Base-by-base conservation (phyloP, 1,140 invertebrate genomes). In the Tribolium madens region DNA sequence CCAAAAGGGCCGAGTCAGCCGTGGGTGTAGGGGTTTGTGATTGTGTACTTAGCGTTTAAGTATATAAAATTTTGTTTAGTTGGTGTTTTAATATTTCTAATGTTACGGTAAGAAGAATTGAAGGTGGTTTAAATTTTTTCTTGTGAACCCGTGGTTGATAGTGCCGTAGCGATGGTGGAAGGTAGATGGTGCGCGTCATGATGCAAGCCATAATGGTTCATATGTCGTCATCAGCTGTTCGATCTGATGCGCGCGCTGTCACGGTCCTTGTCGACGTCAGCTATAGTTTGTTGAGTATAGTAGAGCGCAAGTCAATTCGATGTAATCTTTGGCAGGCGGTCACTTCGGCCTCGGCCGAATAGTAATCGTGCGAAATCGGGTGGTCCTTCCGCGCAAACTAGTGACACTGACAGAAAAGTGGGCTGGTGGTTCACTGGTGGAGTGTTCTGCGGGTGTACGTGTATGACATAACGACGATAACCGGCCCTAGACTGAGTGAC, bases 211-310 rank as follows among this genome's bases (percentile, higher is more conserved):
- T 72, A 50, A 73, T 50, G 46, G 71, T 52, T 53, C 50, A 77
- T 80, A 68, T 82, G 80, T 81, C 81, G 81, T 82, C 81, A 82
- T 82, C 81, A 82, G 81, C 81, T 82, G 81, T 82, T 82, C 81
- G 81, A 82, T 82, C 76, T 75, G 74, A 13, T 80, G 81, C 81
- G 81, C 78, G 77, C 81, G 81, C 80, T 33, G 26, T 26, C 17
- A 18, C 9, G 9, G 46, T 15, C 70, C 46, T 52, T 13, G 70
- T 72, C 50, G 46, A 72, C 70, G 70, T 72, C 70, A 72, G 70
- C 70, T 33, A 52, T 47, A 72, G 50, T 72, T 72, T 52, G 46
- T 14, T 21, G 12, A 13, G 31, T 47, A 47, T 14, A 7, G n/a
- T n/a, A 46, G 17, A 3, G 47, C 71, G 71, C 71, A 73, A 14